Percentiles rank a stretch among this genome's conserved stretches.
Conservation (phyloP, 2,113 vertebrate species). For the Craseonycteris thonglongyai region DNA sequence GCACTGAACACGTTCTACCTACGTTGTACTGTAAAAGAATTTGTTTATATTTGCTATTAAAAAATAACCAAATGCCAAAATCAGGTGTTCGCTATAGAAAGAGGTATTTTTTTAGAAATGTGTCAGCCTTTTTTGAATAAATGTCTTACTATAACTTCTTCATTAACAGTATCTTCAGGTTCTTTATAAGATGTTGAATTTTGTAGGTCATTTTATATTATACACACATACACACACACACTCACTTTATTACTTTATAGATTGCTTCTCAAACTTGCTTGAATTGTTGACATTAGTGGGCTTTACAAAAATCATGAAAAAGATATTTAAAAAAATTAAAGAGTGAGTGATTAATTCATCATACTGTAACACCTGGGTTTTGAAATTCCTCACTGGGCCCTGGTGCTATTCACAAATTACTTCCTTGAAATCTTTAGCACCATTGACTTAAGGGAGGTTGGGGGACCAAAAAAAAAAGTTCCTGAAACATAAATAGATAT, state of each 20-base stretch:
- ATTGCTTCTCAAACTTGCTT: conserved; percentile 50
- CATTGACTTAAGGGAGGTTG: background rate
- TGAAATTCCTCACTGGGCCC: conserved; percentile 47
- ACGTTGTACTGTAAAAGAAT: background rate
- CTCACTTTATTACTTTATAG: conserved; percentile 34
- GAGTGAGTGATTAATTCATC: conserved; percentile 56
- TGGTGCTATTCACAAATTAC: conserved; percentile 43
- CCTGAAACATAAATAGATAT: conserved; percentile 57
- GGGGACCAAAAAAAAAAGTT: background rate
- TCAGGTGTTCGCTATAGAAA: background rate
- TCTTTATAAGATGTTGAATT: conserved; percentile 61
- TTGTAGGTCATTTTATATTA: conserved; percentile 43
- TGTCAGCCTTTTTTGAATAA: conserved; percentile 41
- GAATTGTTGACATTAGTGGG: conserved; percentile 55
- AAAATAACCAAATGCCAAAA: background rate
- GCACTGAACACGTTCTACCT: background rate
- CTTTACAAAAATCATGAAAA: conserved; percentile 57
- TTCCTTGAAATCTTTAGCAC: conserved; percentile 47
- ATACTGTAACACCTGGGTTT: conserved; percentile 47
- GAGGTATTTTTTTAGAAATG: conserved; percentile 21
- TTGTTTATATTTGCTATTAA: background rate
- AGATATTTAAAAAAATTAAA: conserved; percentile 40
- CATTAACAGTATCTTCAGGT: conserved; percentile 11
- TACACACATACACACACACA: background rate
- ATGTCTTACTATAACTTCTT: background rate